phyloP scores from a whole-genome alignment of 2,888 invertebrate species.

The Mactromeris polynyma region DNA sequence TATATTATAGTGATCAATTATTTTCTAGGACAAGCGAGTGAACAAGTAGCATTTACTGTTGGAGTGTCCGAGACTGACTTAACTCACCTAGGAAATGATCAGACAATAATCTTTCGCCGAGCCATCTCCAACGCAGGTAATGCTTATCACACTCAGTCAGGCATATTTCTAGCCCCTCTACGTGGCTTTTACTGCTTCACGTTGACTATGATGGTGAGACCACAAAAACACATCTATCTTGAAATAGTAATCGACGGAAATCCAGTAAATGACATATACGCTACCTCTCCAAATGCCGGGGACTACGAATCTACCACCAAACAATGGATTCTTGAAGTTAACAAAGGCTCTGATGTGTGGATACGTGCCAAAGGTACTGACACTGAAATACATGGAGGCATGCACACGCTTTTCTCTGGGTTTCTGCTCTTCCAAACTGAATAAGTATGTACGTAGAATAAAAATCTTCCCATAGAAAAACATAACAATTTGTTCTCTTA shows the following conservation, averaged over 20 bases:
- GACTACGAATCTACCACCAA: neutral
- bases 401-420: conserved; percentile 4
- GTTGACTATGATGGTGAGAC: neutral
- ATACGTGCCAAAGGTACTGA: neutral
- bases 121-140: neutral
- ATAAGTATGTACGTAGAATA: no score
- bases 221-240: neutral
- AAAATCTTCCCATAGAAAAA: no score
- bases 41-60: conserved; percentile 14
- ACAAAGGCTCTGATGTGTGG: conserved; percentile 22
- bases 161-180: neutral
- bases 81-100: neutral
- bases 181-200: neutral
- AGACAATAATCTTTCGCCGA: neutral
- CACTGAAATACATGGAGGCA: neutral
- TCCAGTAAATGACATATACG: neutral
- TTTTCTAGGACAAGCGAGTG: neutral
- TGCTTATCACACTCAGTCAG: neutral
- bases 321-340: conserved; percentile 21
- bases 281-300: neutral
- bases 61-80: neutral
- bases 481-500: no score
- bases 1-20: no score
- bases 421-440: conserved; percentile 15
- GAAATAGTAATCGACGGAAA: neutral